These are phyloP conservation scores for Alexandromys fortis DNA, from an alignment of 2,113 vertebrate genomes.

Conservation along the genomic window DNA sequence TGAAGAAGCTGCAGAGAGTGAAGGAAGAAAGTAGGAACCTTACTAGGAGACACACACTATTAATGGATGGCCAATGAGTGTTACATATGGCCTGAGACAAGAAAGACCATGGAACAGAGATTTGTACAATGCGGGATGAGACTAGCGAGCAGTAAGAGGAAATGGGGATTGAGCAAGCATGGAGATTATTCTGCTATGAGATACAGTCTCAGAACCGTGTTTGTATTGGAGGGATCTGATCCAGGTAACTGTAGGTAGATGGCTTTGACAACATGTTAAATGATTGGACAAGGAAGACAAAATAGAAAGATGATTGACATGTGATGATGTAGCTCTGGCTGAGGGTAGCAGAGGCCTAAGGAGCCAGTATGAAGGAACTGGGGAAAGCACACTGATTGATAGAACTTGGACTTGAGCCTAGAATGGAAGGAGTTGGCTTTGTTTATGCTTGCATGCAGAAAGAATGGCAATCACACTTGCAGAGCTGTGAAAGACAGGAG, in stretches of 20 bases:
- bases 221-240: background rate
- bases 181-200: background rate
- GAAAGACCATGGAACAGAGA: background rate
- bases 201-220: background rate
- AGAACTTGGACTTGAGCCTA: background rate
- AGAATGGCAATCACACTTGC: background rate
- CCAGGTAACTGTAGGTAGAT: background rate
- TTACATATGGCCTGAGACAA: background rate
- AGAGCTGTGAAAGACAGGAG: background rate
- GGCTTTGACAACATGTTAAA: background rate
- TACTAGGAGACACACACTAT: background rate
- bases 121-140: background rate
- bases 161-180: background rate
- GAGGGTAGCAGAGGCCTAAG: background rate
- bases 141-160: background rate
- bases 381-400: fast-evolving
- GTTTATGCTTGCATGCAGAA: background rate
- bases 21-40: background rate
- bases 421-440: background rate
- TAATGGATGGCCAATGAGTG: background rate
- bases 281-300: background rate
- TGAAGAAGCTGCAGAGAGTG: background rate
- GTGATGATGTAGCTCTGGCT: background rate
- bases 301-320: background rate
- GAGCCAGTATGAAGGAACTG: background rate